A percentile compares a stretch with the other conserved stretches of the same genome.
Evolutionary conservation across 1,140 invertebrate genomes (phyloP).

Genomic region (Portunus trituberculatus): DNA sequence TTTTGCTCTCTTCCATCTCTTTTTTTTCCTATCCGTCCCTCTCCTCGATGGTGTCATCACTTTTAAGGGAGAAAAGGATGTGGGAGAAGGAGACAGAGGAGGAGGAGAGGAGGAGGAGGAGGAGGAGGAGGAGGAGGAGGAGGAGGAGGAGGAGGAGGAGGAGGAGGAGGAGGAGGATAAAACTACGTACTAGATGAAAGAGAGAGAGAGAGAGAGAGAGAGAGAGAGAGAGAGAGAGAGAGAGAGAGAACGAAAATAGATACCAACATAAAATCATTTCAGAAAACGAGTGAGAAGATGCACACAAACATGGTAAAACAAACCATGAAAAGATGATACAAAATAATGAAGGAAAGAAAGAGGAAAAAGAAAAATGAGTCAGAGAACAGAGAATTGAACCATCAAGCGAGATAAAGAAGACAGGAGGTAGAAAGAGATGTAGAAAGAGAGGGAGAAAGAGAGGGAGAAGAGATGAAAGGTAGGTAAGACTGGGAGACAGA

Average conservation of each 20-base stretch:
- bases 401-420: background rate
- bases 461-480: background rate
- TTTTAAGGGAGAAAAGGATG: background rate
- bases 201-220: conserved; percentile 20
- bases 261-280: no score
- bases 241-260: background rate
- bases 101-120: background rate
- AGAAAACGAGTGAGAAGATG: no score
- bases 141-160: background rate
- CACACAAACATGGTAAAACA: no score
- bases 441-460: background rate
- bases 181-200: background rate
- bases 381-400: no score
- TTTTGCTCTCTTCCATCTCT: background rate
- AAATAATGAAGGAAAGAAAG: no score
- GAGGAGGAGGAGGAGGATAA: background rate
- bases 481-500: background rate
- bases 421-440: background rate
- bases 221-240: background rate
- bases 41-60: background rate
- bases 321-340: no score
- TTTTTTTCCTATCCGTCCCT: background rate
- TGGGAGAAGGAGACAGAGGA: background rate
- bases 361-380: no score
- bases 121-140: no score